Conservation (phyloP, 2,797 vertebrate species). For the Labroides dimidiatus region DNA sequence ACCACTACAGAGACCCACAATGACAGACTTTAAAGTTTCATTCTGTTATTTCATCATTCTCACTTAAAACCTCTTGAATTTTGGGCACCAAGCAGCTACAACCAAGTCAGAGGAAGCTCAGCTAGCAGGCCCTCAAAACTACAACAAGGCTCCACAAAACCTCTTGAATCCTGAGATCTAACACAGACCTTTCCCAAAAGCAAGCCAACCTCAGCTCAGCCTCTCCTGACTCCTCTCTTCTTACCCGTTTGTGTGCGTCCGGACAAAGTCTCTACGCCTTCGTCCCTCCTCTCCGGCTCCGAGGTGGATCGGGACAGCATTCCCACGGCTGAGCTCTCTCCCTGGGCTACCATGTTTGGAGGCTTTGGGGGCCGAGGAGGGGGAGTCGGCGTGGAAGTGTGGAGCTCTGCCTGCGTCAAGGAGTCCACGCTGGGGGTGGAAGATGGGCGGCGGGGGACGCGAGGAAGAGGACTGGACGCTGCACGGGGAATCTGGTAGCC, state of each 20-base stretch:
- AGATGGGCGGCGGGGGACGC: constrained; percentile 29
- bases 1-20: too few relatives aligned
- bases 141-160: too few relatives aligned
- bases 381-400: constrained; percentile 49
- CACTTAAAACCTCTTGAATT: too few relatives aligned
- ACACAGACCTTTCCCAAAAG: too few relatives aligned
- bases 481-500: constrained; percentile 72
- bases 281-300: constrained; percentile 40
- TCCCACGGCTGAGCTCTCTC: constrained; percentile 1
- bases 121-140: too few relatives aligned
- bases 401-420: constrained; percentile 54
- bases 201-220: too few relatives aligned
- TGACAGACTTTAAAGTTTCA: too few relatives aligned
- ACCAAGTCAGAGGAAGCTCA: too few relatives aligned
- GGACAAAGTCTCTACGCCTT: not conserved
- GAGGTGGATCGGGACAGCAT: constrained; percentile 33
- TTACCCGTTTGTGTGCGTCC: constrained; percentile 38
- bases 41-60: too few relatives aligned
- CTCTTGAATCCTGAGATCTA: too few relatives aligned
- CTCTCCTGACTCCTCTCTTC: not conserved
- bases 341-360: constrained; percentile 8
- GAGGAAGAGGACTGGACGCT: constrained; percentile 28
- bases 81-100: too few relatives aligned
- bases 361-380: constrained; percentile 77
- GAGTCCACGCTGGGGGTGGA: constrained; percentile 69